A percentile compares a stretch with the other conserved stretches of the same genome.
These are phyloP conservation scores for Notothenia rossii DNA, from an alignment of 2,113 vertebrate genomes.

Conservation along the genomic window DNA sequence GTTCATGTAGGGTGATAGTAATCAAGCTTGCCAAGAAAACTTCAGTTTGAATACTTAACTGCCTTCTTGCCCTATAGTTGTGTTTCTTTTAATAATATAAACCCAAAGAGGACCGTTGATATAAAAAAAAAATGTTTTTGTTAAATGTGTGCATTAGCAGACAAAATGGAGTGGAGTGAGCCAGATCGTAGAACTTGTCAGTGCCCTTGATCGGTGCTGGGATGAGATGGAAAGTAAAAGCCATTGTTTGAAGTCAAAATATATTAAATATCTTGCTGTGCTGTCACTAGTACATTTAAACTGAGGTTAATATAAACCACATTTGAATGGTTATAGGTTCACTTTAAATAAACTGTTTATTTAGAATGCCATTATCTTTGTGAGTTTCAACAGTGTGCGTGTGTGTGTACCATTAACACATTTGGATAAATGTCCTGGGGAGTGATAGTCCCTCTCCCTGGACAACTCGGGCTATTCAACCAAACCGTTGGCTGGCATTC, in stretches of 20 bases:
- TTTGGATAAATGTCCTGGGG: constrained; percentile 37
- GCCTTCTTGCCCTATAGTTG: neutral
- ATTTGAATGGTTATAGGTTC: constrained; percentile 12
- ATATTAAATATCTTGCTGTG: neutral
- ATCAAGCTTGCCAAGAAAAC: constrained; percentile 12
- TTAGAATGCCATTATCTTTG: constrained; percentile 14
- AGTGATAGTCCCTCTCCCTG: constrained; percentile 39
- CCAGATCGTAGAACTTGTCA: too few species aligned
- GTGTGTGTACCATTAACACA: constrained; percentile 50
- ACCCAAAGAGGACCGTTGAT: neutral
- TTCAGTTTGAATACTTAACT: neutral
- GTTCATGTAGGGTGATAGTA: constrained; percentile 22
- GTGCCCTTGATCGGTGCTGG: neutral
- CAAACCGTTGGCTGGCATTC: constrained; percentile 54
- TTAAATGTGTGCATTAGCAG: neutral
- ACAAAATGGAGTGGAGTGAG: neutral
- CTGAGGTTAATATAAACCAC: neutral
- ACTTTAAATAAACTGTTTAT: constrained; percentile 21
- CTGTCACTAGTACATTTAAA: neutral
- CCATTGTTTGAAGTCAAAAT: neutral
- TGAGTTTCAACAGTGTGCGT: constrained; percentile 6
- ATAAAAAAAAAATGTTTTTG: neutral
- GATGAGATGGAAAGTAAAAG: neutral
- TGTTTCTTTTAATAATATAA: constrained; percentile 13
- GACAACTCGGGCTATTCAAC: constrained; percentile 40